A percentile compares a stretch with the other conserved stretches of the same genome.
phyloP scores from a whole-genome alignment of 2,113 vertebrate genomes.

The Austrofundulus limnaeus region DNA sequence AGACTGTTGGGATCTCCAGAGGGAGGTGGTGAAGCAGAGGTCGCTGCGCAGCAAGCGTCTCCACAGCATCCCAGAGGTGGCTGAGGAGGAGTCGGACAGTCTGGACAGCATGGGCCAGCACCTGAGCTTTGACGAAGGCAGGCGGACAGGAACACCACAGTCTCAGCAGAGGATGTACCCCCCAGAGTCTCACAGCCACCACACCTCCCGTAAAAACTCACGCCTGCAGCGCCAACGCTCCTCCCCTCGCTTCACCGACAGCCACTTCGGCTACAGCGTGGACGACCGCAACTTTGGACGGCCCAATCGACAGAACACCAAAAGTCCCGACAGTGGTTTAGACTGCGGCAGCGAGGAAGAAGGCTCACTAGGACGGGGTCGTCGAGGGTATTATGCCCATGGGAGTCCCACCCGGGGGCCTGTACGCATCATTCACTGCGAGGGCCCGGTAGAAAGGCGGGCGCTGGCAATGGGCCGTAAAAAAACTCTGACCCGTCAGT shows the following conservation, averaged over 20 bases:
- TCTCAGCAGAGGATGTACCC: slow-evolving; percentile 64
- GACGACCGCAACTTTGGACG: slow-evolving; percentile 76
- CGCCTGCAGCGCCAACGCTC: slow-evolving; percentile 75
- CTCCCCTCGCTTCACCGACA: slow-evolving; percentile 76
- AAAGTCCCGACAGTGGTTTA: slow-evolving; percentile 95
- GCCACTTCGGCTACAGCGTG: slow-evolving; percentile 53
- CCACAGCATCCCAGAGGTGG: slow-evolving; percentile 97
- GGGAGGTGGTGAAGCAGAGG: slow-evolving; percentile 85
- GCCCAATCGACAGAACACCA: slow-evolving; percentile 76
- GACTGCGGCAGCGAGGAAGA: slow-evolving; percentile 97
- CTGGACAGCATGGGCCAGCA: slow-evolving; percentile 73
- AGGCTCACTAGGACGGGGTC: slow-evolving; percentile 75
- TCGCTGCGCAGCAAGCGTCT: slow-evolving; percentile 88
- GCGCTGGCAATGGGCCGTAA: slow-evolving; percentile 84
- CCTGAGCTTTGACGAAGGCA: slow-evolving; percentile 67
- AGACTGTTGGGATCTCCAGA: slow-evolving; percentile 84
- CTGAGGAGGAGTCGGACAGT: slow-evolving; percentile 86
- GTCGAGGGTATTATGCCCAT: slow-evolving; percentile 64
- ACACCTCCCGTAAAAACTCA: slow-evolving; percentile 55
- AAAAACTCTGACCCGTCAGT: slow-evolving; percentile 88
- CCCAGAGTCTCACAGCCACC: slow-evolving; percentile 67
- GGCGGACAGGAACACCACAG: slow-evolving; percentile 63
- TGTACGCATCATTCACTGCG: slow-evolving; percentile 79
- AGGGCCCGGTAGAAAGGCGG: slow-evolving; percentile 75
- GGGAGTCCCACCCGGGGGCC: slow-evolving; percentile 60